Evolutionary conservation across 2,113 vertebrate species (phyloP), one percentile per base, ranked within the genome.

Genomic region (Phyllostomus discolor): DNA sequence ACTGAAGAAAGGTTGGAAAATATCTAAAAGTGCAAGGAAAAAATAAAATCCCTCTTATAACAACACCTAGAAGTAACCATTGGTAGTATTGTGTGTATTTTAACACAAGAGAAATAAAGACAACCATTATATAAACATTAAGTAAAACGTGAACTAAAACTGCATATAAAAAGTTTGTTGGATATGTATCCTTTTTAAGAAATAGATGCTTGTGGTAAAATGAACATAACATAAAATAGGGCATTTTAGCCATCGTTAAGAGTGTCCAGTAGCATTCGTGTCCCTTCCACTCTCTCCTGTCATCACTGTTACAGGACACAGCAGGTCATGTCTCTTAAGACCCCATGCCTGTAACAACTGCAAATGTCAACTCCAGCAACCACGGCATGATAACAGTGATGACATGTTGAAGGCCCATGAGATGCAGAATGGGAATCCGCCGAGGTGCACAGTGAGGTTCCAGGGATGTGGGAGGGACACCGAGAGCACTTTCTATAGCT

Each of bases 401-500:
- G 2, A 81, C 20, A 24, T 50, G 33, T 15, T 2, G 7, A 59
- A 86, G 10, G 12, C 31, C 48, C 17, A 15, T 1, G 28, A 19
- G 38, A 67, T 0, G 11, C 3, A 16, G 78, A 54, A 52, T 43
- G 28, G 54, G 17, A 48, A 19, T 24, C 19, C 38, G 19, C 22
- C 20, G 6, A 66, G 41, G 20, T n/a, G 0, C 7, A 41, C 1
- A 0, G 19, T 4, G 73, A 43, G 4, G 2, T n/a, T 46, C 12
- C 26, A 59, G 46, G 16, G 35, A 15, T 75, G 24, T 52, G 35
- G 57, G 26, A 54, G 12, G 7, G 4, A 20, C 33, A 79, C 7
- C 0, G 2, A 89, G 5, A 57, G 1, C 20, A 75, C 69, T 5
- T 14, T 4, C 28, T 90, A 15, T n/a, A 6, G 7, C 90, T 78